Evolutionary conservation across 2,113 vertebrate genomes (phyloP).

Genomic region (Cynocephalus volans): DNA sequence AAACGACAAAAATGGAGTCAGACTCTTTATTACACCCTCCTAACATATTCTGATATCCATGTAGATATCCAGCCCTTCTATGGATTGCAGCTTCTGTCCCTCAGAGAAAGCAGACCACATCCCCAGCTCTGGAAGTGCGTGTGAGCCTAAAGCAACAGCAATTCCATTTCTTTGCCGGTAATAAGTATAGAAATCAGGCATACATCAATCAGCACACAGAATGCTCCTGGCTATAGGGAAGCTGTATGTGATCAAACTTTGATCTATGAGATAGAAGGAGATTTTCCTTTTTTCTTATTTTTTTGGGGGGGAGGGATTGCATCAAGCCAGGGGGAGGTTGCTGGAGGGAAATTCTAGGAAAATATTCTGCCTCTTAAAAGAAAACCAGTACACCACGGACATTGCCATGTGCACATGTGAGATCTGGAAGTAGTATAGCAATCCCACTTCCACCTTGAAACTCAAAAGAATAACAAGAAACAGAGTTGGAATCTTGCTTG

Average conservation of each 20-base stretch:
- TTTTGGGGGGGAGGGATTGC: no score
- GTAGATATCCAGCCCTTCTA: not conserved
- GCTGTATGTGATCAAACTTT: not conserved
- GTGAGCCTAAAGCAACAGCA: not conserved
- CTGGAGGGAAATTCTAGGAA: no score
- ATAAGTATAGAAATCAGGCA: not conserved
- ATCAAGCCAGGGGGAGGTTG: no score
- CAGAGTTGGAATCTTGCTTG: not conserved
- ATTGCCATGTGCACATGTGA: not conserved
- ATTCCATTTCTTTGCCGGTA: not conserved
- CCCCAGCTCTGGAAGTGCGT: not conserved
- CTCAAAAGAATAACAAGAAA: not conserved
- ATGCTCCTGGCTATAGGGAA: not conserved
- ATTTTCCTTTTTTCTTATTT: not conserved
- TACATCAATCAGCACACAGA: not conserved
- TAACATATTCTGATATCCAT: not conserved
- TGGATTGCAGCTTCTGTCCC: not conserved
- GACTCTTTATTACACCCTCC: not conserved
- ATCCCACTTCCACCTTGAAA: not conserved
- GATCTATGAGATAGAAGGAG: not conserved
- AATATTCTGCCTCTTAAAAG: not conserved
- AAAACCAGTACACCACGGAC: not conserved
- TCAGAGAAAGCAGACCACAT: not conserved
- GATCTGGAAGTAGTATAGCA: not conserved
- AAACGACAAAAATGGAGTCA: not conserved